Evolutionary conservation across 1,140 invertebrate species (phyloP).

Genomic region (Drosophila elegans): DNA sequence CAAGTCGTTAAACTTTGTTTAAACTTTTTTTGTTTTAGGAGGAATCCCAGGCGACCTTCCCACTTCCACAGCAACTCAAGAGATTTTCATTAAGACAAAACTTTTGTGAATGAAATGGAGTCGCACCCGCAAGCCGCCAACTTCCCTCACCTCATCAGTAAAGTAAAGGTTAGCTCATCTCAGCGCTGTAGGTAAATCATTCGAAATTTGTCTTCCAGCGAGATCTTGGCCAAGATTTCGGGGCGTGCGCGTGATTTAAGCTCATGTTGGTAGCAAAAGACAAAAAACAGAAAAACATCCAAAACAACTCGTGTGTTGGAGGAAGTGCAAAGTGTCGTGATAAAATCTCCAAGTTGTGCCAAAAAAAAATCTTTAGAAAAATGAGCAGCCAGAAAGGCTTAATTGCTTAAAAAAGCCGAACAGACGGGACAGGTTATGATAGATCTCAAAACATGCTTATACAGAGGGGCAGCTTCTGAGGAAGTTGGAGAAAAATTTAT

Average conservation of each 20-base stretch:
- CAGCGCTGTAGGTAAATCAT: slow-evolving; percentile 64
- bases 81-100: slow-evolving; percentile 67
- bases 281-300: slow-evolving; percentile 17
- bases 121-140: slow-evolving; percentile 34
- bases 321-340: slow-evolving; percentile 60
- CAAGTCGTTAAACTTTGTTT: slow-evolving; percentile 48
- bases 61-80: slow-evolving; percentile 15
- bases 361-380: slow-evolving; percentile 42
- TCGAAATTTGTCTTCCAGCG: slow-evolving; percentile 58
- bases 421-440: slow-evolving; percentile 43
- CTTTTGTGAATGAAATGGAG: slow-evolving; percentile 54
- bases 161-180: slow-evolving; percentile 29
- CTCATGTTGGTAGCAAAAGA: slow-evolving; percentile 56
- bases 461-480: slow-evolving; percentile 25
- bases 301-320: slow-evolving; percentile 49
- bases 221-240: slow-evolving; percentile 58
- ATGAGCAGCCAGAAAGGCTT: slow-evolving; percentile 44
- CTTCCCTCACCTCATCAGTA: slow-evolving; percentile 9
- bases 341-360: slow-evolving; percentile 52
- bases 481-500: slow-evolving; percentile 20
- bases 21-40: slow-evolving; percentile 12
- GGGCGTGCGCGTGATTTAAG: slow-evolving; percentile 62
- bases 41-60: slow-evolving; percentile 46
- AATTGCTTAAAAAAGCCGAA: slow-evolving; percentile 30
- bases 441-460: slow-evolving; percentile 27